Base-by-base conservation (phyloP, 2,888 invertebrate species). In the Microdon myrmicae region DNA sequence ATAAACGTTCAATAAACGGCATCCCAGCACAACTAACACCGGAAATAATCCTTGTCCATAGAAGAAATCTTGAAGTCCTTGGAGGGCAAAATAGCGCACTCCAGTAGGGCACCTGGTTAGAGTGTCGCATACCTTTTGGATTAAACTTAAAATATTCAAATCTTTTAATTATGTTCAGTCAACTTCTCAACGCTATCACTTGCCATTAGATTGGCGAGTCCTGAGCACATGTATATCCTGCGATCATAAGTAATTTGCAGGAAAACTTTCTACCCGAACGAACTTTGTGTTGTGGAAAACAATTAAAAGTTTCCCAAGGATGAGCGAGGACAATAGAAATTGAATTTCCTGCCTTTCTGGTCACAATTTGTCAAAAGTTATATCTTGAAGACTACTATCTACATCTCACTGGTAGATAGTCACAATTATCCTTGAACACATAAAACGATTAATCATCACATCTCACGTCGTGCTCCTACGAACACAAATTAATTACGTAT, bases 61-160 rank as follows among this genome's bases (percentile, higher is more conserved):
- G 51, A 51, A 51, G 56, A 56, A 51, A 37, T 53, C 32, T 19
- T 32, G 4, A 25, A 22, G 8, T 28, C 29, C 13, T 38, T 9
- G 22, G 19, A 51, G 12, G 17, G 23, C 12, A 23, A 12, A 19
- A 51, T 37, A 43, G 28, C 28, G 9, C 23, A 7, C 12, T 23
- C 7, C 16, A 34, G 3, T 12, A 20, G 17, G 13, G 6, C 3
- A 7, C 6, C 5, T n/a, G 23, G 22, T 29, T 44, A 32, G 14
- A 32, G 20, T 29, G 29, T 44, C 17, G 35, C 14, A 9, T 13
- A 39, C 31, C 51, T 45, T 28, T 22, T 25, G 47, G 45, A 58
- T n/a, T 12, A 51, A 58, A 43, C 58, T 64, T 58, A 14, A 45
- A 39, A 41, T 56, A 64, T 64, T 51, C 41, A 58, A 53, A 64